phyloP scores from a whole-genome alignment of 2,113 vertebrate species.

The Bucco capensis region DNA sequence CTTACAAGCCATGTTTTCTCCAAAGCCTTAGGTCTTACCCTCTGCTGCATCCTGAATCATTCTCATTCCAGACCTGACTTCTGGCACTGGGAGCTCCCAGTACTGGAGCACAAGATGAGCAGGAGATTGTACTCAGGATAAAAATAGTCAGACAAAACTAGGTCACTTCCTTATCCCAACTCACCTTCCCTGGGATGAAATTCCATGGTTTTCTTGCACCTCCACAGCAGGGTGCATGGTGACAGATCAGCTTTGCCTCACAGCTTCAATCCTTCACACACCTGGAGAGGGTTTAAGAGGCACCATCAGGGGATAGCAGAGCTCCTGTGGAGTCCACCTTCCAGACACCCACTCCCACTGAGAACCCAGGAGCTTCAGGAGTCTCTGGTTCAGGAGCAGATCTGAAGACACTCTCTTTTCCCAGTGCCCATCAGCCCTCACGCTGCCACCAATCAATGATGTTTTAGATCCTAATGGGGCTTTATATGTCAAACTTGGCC shows the following conservation, averaged over 20 bases:
- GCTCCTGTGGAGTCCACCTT: neutral
- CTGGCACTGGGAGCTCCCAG: neutral
- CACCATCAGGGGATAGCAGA: neutral
- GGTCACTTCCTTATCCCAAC: neutral
- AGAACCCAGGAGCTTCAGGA: fast-evolving
- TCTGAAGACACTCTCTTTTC: neutral
- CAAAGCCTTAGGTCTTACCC: neutral
- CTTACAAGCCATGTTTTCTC: neutral
- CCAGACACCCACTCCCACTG: neutral
- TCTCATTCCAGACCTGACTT: neutral
- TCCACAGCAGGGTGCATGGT: neutral
- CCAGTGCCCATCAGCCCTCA: neutral
- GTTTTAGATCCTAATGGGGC: neutral
- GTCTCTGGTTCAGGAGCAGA: neutral
- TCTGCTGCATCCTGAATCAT: neutral
- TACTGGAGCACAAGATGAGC: neutral
- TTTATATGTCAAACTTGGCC: neutral
- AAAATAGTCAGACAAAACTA: neutral
- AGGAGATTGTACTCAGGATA: neutral
- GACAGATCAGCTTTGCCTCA: neutral
- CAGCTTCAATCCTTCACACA: neutral
- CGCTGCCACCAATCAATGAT: neutral
- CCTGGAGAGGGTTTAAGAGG: neutral
- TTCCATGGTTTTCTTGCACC: neutral
- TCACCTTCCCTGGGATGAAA: neutral